Base-by-base conservation (phyloP, 2,888 invertebrate species). In the Dynastes grantii region DNA sequence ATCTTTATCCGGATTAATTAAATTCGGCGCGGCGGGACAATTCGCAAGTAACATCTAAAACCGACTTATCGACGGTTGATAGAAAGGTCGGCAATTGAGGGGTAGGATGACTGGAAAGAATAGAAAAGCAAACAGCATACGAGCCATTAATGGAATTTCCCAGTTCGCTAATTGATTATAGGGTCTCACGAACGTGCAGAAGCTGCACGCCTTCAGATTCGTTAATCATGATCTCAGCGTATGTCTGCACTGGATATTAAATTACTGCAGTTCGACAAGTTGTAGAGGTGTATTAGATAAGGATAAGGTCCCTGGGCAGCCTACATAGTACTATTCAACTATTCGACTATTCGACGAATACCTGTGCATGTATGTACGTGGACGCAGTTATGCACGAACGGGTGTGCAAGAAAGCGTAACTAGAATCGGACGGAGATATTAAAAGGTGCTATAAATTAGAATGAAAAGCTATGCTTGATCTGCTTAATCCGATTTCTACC, bases 141-240 rank as follows among this genome's bases (percentile, higher is more conserved):
- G 61, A 27, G n/a, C 73, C 61, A 75, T 75, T 63, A 63, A 75
- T 75, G 73, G 73, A 75, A 75, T 75, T 75, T 75, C 71, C 63
- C 40, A 37, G 77, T 64, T 79, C 80, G 76, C 78, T 81, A 81
- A 81, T 81, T 81, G 80, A 78, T 80, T 80, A 79, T 80, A 77
- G 81, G 77, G 73, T 79, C 71, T 80, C 79, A 78, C 78, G 80
- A 81, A 61, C 40, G 73, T 61, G 61, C 37, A 75, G 73, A 75
- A 75, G 45, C 73, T 45, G 45, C 80, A 78, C 78, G 81, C 79
- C 81, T 82, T 80, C 76, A 79, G 80, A 79, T 82, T 81, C 81
- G 81, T 81, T 80, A 81, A 82, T 82, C 82, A 80, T 81, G 71
- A 61, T 61, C 77, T 70, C 2, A 71, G 76, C 76, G 80, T 81